Evolutionary conservation across 1,140 invertebrate genomes (phyloP), one percentile per base, ranked within the genome.

Genomic region (Neodiprion virginianus): DNA sequence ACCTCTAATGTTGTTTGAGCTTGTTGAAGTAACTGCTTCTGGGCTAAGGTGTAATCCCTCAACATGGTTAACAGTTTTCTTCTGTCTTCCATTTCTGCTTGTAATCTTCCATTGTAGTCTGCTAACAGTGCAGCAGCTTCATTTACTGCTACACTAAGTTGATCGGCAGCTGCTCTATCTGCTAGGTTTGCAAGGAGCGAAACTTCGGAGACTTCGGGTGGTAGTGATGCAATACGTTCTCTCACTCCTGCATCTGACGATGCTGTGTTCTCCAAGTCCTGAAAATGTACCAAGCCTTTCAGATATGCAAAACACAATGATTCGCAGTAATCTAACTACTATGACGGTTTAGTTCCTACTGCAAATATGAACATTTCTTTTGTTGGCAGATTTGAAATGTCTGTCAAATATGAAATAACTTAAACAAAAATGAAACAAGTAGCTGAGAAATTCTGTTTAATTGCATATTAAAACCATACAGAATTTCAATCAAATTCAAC

Each of bases 181-280:
- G 89, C 92, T 79, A 96, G 89, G 90, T 95, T 95, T 76, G 93
- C 92, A 66, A 98, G 90, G 81, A 95, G 91, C 78, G 93, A 92
- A 10, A 96, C 92, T 91, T 99, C 97, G 5, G 97, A 98, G 4
- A 99, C 96, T 90, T 98, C 97, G 69, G 95, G 94, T 1, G 97
- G 97, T 50, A 99, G 89, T 69, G 95, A 96, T 0, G 97, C 96
- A 79, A 99, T 99, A 82, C 95, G 94, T 87, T 98, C 96, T 83
- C 97, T 89, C 0, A 98, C 95, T 47, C 92, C 91, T 72, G 97
- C 97, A 91, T 99, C 97, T 79, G 95, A 95, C 0, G 97, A 98
- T 1, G 97, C 96, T 78, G 96, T 96, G 80, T 95, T 96, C 89
- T 99, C 97, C 78, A 99, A 90, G 80, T 96, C 96, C 89, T 95